These are phyloP conservation scores for Branchinecta lynchi DNA, from an alignment of 1,140 invertebrate species.

Conservation along the genomic window DNA sequence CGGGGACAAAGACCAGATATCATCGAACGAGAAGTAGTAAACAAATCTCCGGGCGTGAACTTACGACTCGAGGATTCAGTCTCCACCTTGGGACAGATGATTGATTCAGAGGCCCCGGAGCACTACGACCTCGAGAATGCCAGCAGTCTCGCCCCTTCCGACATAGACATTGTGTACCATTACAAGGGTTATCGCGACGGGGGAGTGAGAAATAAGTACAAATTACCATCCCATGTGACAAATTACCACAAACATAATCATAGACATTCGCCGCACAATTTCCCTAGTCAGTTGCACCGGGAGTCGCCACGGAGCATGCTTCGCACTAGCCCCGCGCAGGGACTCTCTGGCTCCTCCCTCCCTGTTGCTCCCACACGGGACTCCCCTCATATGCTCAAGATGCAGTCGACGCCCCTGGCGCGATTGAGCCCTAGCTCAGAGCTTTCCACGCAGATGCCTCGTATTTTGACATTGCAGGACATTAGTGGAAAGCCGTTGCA, in stretches of 20 bases:
- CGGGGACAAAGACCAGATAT: conserved; percentile 63
- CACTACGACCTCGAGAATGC: conserved; percentile 95
- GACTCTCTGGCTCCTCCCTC: conserved; percentile 23
- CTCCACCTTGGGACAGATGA: conserved; percentile 39
- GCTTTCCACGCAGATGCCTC: conserved; percentile 69
- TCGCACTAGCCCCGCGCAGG: conserved; percentile 24
- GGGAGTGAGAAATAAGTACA: conserved; percentile 63
- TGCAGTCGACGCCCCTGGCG: conserved; percentile 72
- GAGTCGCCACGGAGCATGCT: conserved; percentile 32
- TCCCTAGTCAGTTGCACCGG: conserved; percentile 43
- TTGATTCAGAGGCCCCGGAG: conserved; percentile 72
- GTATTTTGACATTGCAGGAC: conserved; percentile 79
- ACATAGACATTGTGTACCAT: conserved; percentile 91
- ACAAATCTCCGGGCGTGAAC: conserved; percentile 44
- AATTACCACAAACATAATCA: conserved; percentile 30
- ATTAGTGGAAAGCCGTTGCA: conserved; percentile 82
- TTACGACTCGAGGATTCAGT: conserved; percentile 33
- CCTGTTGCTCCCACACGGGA: conserved; percentile 20
- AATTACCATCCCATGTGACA: conserved; percentile 33
- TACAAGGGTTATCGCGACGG: conserved; percentile 70
- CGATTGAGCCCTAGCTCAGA: conserved; percentile 79
- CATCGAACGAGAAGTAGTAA: conserved; percentile 72
- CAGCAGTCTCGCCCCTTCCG: conserved; percentile 88
- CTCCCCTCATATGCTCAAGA: conserved; percentile 34
- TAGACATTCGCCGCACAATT: conserved; percentile 29